phyloP scores from a whole-genome alignment of 2,797 vertebrate genomes.

The Dipus sagitta region DNA sequence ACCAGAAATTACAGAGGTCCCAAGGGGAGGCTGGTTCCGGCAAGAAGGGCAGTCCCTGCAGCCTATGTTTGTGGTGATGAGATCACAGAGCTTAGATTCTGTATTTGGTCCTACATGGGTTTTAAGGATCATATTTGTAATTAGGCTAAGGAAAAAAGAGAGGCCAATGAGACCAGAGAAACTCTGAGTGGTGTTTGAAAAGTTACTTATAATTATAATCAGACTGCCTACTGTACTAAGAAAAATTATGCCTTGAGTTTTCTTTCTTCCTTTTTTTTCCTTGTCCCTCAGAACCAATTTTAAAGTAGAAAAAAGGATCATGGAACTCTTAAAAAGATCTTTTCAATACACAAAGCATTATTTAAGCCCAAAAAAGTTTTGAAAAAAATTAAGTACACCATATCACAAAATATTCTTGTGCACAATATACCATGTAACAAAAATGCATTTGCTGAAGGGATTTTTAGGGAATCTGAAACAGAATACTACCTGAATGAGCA shows the following conservation, averaged over 20 bases:
- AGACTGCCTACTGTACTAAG: neutral
- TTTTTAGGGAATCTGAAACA: conserved; percentile 6
- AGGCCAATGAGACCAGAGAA: conserved; percentile 41
- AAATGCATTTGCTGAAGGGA: neutral
- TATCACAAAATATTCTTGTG: conserved; percentile 5
- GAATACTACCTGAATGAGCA: neutral
- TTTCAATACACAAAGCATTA: conserved; percentile 18
- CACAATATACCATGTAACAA: conserved; percentile 42
- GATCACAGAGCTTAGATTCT: conserved; percentile 77
- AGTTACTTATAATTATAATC: conserved; percentile 59
- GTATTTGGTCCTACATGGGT: conserved; percentile 73
- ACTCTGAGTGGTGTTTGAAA: conserved; percentile 49
- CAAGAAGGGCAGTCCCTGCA: conserved; percentile 22
- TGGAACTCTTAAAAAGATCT: conserved; percentile 12
- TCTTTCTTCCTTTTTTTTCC: neutral
- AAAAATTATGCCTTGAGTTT: neutral
- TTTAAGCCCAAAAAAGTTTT: conserved; percentile 1
- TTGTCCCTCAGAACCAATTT: conserved; percentile 30
- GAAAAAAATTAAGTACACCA: conserved; percentile 13
- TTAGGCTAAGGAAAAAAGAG: conserved; percentile 67
- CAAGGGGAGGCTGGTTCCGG: conserved; percentile 52
- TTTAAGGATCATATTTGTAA: conserved; percentile 65
- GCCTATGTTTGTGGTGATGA: conserved; percentile 74
- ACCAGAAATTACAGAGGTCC: conserved; percentile 67
- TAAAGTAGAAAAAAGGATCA: neutral